phyloP scores from a whole-genome alignment of 2,888 invertebrate genomes.

The Drosophila multiciliata region DNA sequence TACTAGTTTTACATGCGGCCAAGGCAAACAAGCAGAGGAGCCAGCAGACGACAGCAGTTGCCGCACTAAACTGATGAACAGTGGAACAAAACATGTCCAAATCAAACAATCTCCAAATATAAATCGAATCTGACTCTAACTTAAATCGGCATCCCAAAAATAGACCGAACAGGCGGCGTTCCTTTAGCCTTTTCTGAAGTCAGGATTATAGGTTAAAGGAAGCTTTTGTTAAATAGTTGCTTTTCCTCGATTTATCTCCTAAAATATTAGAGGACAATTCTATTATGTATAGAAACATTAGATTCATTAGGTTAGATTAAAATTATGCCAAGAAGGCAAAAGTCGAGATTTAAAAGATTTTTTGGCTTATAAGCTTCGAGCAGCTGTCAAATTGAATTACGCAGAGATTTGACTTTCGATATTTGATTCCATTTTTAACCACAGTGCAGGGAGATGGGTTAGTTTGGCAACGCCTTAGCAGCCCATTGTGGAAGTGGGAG shows the following conservation, averaged over 20 bases:
- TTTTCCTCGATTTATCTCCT: not conserved
- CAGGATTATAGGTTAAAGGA: not conserved
- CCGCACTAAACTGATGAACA: slow-evolving; percentile 26
- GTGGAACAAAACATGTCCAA: slow-evolving; percentile 12
- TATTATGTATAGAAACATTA: not conserved
- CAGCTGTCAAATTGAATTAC: not conserved
- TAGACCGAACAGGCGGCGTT: not conserved
- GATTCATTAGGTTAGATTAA: not conserved
- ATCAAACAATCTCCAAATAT: no score
- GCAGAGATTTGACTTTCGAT: not conserved
- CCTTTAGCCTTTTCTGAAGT: not conserved
- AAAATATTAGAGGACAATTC: not conserved
- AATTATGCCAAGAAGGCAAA: not conserved
- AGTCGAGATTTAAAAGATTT: no score
- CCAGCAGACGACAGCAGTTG: slow-evolving; percentile 31
- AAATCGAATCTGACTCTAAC: not conserved
- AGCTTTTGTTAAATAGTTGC: not conserved
- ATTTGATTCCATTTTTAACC: slow-evolving; percentile 16
- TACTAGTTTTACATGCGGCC: slow-evolving; percentile 66
- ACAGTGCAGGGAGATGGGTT: slow-evolving; percentile 26
- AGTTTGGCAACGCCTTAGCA: slow-evolving; percentile 45
- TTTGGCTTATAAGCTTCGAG: not conserved
- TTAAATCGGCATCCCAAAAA: not conserved
- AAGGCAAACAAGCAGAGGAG: slow-evolving; percentile 33
- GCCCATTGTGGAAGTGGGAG: slow-evolving; percentile 15